Evolutionary conservation across 2,797 vertebrate species (phyloP).

Genomic region (Gastrophryne carolinensis): DNA sequence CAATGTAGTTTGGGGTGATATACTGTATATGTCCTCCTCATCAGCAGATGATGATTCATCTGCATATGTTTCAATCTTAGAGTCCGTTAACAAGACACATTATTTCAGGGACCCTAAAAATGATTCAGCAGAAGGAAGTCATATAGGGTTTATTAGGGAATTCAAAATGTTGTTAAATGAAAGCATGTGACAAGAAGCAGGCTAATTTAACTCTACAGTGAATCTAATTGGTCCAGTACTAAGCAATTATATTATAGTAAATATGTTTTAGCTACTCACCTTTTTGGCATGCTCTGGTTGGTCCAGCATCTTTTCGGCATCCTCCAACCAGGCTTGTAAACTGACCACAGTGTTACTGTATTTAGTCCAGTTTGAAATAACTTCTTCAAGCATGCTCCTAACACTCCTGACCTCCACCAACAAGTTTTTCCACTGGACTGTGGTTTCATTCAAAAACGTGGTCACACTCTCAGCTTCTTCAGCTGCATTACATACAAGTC

Average conservation of each 20-base stretch:
- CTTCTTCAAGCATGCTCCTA: conserved; percentile 96
- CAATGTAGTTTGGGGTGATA: no score
- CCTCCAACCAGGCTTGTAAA: conserved; percentile 95
- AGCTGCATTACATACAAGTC: conserved; percentile 68
- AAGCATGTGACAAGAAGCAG: no score
- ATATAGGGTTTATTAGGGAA: no score
- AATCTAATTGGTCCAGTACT: no score
- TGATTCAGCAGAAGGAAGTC: no score
- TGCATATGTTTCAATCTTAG: no score
- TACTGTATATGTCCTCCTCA: no score
- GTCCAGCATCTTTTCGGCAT: conserved; percentile 91
- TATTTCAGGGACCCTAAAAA: no score
- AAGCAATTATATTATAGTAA: not conserved
- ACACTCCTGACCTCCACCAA: conserved; percentile 93
- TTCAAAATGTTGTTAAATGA: no score
- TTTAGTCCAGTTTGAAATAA: conserved; percentile 93
- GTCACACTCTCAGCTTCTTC: conserved; percentile 90
- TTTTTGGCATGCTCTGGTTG: conserved; percentile 89
- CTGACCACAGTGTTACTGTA: conserved; percentile 86
- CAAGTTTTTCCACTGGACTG: conserved; percentile 91
- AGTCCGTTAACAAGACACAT: no score
- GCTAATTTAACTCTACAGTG: no score
- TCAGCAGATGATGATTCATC: no score
- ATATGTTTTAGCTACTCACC: conserved; percentile 62
- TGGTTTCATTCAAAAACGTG: conserved; percentile 88